Evolutionary conservation across 1,140 invertebrate genomes (phyloP), one percentile per base, ranked within the genome.

Genomic region (Zaprionus capensis): DNA sequence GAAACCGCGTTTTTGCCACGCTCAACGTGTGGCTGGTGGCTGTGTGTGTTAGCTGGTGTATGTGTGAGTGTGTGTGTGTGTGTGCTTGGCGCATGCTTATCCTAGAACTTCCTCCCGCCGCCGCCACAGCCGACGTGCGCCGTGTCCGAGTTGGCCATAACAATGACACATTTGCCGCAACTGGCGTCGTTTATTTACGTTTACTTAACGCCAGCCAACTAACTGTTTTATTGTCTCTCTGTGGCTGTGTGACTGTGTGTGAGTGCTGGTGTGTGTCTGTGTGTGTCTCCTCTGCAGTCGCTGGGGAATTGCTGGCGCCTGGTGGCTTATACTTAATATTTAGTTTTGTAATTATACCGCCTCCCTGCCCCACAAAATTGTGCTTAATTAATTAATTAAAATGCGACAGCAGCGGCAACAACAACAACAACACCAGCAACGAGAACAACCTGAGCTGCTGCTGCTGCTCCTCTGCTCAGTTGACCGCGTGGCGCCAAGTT

Each of bases 381-480:
- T 84, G 84, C 74, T 87, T 88, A 87, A 88, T 87, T 87, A 87
- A 87, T 87, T 87, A 87, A 84, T 88, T 81, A 68, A 85, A 81
- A 46, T 41, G 38, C 67, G 24, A 69, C 62, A 70, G 59, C 74
- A 72, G 53, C 44, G 65, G 14, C 62, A 67, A n/a, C 44, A 59
- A 20, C 56, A 41, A 22, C 20, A 61, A 14, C 34, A 53, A 26
- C 49, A n/a, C n/a, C n/a, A 46, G 56, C 41, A 65, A 51, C 20
- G 38, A 22, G 31, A 34, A 22, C 20, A 61, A 20, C 34, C 46
- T 31, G 38, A 56, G 46, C 17, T 34, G 28, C 49, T 36, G 51
- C 58, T 55, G 38, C 55, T 62, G 44, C n/a, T 38, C 0, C 31
- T 34, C 38, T 24, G 41, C 22, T 87, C 55, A 86, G 83, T 87